Percentiles rank a stretch among this genome's conserved stretches.
phyloP scores from a whole-genome alignment of 2,797 vertebrate species.

The Pantherophis vulpinus region DNA sequence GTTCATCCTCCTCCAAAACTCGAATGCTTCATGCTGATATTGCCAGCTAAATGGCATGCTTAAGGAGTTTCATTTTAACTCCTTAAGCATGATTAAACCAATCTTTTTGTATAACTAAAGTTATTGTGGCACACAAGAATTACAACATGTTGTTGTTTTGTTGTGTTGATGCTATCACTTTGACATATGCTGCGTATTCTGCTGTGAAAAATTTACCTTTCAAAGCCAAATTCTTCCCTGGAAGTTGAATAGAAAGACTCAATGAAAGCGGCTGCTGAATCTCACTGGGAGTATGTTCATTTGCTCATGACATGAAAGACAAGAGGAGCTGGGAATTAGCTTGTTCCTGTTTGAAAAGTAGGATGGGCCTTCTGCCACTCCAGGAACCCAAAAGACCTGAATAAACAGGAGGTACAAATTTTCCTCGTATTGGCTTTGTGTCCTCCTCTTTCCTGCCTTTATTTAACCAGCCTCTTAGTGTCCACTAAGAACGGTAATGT shows the following conservation, averaged over 20 bases:
- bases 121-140: conserved; percentile 53
- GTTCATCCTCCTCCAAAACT: conserved; percentile 63
- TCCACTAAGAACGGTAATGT: neutral
- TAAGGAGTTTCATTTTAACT: conserved; percentile 55
- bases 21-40: conserved; percentile 61
- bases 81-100: conserved; percentile 65
- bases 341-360: neutral
- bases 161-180: conserved; percentile 41
- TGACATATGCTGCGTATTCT: conserved; percentile 43
- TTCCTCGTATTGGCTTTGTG: neutral
- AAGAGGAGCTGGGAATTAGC: no score
- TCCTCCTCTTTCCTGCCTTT: neutral
- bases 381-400: neutral
- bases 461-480: neutral
- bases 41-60: conserved; percentile 68
- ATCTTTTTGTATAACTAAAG: conserved; percentile 65
- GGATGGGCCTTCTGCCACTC: neutral
- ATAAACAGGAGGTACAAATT: neutral
- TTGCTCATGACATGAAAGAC: neutral
- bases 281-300: neutral
- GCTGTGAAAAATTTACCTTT: conserved; percentile 49
- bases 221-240: conserved; percentile 40
- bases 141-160: conserved; percentile 34
- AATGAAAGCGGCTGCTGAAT: neutral
- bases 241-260: neutral